These are phyloP conservation scores for Heliconius charithonia DNA, from an alignment of 2,888 invertebrate genomes.

Conservation along the genomic window DNA sequence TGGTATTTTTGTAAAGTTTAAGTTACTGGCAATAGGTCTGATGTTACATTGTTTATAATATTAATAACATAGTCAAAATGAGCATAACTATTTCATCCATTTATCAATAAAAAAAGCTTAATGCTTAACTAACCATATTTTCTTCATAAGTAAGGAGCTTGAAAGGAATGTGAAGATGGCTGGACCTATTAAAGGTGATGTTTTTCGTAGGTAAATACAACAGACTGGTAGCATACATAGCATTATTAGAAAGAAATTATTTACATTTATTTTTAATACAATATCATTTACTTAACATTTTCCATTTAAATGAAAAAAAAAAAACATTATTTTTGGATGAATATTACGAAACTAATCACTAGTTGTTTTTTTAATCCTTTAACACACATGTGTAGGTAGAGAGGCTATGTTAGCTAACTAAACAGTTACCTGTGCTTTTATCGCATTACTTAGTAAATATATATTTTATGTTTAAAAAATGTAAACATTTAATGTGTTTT, in stretches of 20 bases:
- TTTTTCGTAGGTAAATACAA: constrained; percentile 55
- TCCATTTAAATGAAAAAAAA: constrained; percentile 3
- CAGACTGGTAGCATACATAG: constrained; percentile 12
- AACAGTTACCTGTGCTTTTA: constrained; percentile 25
- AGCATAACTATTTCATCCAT: not conserved
- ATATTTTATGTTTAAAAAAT: constrained; percentile 11
- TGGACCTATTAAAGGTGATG: constrained; percentile 53
- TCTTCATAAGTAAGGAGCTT: constrained; percentile 54
- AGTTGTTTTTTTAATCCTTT: constrained; percentile 10
- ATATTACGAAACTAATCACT: constrained; percentile 1
- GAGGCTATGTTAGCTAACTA: constrained; percentile 17
- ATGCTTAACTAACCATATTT: constrained; percentile 23
- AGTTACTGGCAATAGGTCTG: not conserved
- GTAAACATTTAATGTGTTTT: not conserved
- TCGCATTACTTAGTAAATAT: constrained; percentile 17
- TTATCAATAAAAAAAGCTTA: not conserved
- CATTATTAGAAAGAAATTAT: constrained; percentile 11
- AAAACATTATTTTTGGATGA: constrained; percentile 9
- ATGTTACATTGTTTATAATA: not conserved
- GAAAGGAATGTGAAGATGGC: constrained; percentile 54
- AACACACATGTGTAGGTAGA: constrained; percentile 15
- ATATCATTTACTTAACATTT: not conserved
- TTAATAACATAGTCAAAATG: not conserved
- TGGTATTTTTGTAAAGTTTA: too few species aligned
- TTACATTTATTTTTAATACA: not conserved